Evolutionary conservation across 2,113 vertebrate species (phyloP).

Genomic region (Plecotus auritus): DNA sequence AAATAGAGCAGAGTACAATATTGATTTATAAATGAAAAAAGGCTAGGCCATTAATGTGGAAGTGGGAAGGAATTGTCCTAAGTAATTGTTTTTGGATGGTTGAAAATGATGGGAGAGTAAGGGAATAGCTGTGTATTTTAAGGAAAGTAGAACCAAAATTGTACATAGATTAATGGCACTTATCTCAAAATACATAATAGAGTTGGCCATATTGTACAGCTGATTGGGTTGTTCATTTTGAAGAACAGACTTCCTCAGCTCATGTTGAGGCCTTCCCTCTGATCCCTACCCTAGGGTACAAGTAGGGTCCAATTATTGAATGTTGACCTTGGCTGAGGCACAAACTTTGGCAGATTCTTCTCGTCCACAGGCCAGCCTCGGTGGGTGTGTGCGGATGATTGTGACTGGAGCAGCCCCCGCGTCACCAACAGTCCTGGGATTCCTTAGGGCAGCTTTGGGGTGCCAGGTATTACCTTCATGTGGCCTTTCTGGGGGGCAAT

Average conservation of each 20-base stretch:
- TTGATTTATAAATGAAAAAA: slow-evolving; percentile 60
- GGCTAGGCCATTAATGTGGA: slow-evolving; percentile 25
- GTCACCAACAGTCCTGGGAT: slow-evolving; percentile 91
- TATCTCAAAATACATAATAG: background rate
- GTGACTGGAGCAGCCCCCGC: slow-evolving; percentile 95
- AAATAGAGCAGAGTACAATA: slow-evolving; percentile 57
- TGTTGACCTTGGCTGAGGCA: background rate
- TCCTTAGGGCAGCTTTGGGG: slow-evolving; percentile 94
- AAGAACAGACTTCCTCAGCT: background rate
- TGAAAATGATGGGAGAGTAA: slow-evolving; percentile 19
- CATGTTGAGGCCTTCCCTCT: background rate
- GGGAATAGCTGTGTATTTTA: slow-evolving; percentile 34
- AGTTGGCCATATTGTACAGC: background rate
- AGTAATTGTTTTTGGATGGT: slow-evolving; percentile 57
- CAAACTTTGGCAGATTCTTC: background rate
- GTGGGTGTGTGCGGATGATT: slow-evolving; percentile 94
- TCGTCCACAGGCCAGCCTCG: slow-evolving; percentile 88
- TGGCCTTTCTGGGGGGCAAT: background rate
- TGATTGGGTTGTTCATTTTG: background rate
- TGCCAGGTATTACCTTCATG: slow-evolving; percentile 87
- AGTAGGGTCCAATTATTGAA: background rate
- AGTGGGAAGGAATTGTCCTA: slow-evolving; percentile 51
- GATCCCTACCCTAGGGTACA: background rate
- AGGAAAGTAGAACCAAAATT: background rate
- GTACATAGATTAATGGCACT: background rate